Evolutionary conservation across 2,113 vertebrate genomes (phyloP).

Genomic region (Propithecus coquereli): DNA sequence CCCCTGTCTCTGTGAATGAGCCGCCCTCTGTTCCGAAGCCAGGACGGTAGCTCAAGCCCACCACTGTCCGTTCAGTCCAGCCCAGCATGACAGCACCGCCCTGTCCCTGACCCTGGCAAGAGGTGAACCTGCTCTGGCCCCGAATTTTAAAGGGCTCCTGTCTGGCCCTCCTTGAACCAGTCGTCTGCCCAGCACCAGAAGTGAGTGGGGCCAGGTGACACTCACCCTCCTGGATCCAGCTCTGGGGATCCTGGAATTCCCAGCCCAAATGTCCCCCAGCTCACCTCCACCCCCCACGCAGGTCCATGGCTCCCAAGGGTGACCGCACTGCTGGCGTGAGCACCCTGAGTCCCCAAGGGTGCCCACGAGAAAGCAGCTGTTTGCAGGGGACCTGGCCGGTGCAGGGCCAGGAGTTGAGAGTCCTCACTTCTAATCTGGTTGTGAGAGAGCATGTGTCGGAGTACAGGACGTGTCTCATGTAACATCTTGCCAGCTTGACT

Average conservation of each 20-base stretch:
- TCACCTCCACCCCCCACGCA: neutral
- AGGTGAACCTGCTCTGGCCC: neutral
- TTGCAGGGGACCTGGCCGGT: neutral
- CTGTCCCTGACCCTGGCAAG: neutral
- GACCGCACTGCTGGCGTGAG: neutral
- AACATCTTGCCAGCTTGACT: neutral
- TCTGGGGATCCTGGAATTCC: neutral
- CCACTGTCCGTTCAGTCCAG: neutral
- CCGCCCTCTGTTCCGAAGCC: neutral
- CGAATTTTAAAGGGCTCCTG: neutral
- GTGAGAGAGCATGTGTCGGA: neutral
- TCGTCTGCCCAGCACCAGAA: neutral
- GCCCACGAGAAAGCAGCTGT: neutral
- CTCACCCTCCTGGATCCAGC: neutral
- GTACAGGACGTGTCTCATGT: neutral
- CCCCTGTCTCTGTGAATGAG: neutral
- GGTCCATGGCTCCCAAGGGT: neutral
- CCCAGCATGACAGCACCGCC: neutral
- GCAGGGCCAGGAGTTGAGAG: neutral
- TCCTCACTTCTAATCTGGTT: too few relatives aligned
- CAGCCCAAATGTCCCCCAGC: neutral
- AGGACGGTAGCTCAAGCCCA: neutral
- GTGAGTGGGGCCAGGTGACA: neutral
- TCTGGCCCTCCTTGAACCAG: neutral
- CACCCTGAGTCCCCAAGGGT: neutral